phyloP scores from a whole-genome alignment of 2,113 vertebrate genomes.

The Vimba vimba region DNA sequence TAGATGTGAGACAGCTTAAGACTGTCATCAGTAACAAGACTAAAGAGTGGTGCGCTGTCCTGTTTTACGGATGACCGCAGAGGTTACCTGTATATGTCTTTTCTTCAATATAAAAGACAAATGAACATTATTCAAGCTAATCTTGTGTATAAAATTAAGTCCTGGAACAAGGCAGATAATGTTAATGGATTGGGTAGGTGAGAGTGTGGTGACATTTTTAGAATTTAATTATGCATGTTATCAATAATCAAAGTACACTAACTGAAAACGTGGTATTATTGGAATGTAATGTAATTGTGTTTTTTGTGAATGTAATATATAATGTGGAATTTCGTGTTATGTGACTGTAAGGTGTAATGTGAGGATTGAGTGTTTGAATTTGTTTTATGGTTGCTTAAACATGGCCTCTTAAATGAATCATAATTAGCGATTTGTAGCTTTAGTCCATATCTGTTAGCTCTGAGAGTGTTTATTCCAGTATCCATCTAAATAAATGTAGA shows the following conservation, averaged over 20 bases:
- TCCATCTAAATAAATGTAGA: neutral
- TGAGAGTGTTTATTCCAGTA: neutral
- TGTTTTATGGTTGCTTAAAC: neutral
- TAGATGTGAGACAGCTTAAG: slow-evolving; percentile 2
- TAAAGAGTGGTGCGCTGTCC: neutral
- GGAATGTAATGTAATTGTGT: no score
- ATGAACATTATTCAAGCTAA: neutral
- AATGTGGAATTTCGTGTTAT: no score
- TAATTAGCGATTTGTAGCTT: neutral
- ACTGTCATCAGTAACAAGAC: slow-evolving; percentile 20
- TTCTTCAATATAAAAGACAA: neutral
- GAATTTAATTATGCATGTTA: no score
- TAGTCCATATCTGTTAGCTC: neutral
- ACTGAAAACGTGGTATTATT: no score
- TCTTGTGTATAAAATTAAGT: neutral
- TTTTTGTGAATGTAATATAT: no score
- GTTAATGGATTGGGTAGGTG: neutral
- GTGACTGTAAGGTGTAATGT: no score
- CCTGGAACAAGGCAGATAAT: neutral
- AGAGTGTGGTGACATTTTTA: neutral
- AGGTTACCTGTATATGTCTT: slow-evolving; percentile 5
- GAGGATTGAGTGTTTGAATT: no score
- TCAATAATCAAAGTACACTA: no score
- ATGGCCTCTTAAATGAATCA: neutral
- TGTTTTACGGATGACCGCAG: neutral